A percentile compares a stretch with the other conserved stretches of the same genome.
Conservation (phyloP, 2,797 vertebrate genomes). For the Sylvilagus floridanus region DNA sequence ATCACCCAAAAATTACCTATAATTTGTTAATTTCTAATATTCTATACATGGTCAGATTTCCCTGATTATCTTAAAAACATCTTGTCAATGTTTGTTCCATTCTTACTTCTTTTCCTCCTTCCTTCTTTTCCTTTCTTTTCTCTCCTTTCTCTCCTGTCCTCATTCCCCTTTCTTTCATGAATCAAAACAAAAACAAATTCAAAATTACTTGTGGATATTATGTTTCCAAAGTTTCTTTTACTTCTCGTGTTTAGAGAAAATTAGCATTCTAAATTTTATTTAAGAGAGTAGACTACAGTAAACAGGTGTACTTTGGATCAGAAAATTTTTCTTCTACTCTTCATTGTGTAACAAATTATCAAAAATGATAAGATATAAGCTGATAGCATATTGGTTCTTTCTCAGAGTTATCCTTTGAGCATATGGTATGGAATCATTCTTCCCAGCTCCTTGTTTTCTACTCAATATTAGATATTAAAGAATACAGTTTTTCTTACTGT, state of each 20-base stretch:
- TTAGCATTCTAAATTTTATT: not conserved
- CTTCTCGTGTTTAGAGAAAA: not conserved
- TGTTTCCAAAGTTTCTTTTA: not conserved
- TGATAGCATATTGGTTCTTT: not conserved
- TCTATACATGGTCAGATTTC: not conserved
- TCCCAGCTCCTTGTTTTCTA: not conserved
- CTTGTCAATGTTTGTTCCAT: not conserved
- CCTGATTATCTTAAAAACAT: not conserved
- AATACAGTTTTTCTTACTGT: not conserved
- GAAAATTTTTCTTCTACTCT: not conserved
- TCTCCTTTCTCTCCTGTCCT: not conserved
- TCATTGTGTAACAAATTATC: not conserved
- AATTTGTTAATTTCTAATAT: not conserved
- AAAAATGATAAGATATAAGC: not conserved
- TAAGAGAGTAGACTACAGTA: not conserved
- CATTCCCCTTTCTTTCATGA: not conserved
- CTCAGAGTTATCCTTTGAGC: not conserved
- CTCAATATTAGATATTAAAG: not conserved
- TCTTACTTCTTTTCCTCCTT: not conserved
- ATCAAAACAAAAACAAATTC: not conserved
- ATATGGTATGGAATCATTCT: not conserved
- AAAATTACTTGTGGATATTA: not conserved
- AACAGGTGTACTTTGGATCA: not conserved
- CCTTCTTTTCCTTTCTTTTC: too few species aligned
- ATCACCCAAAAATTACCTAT: not conserved